These are phyloP conservation scores for Sebastes schlegelii DNA, from an alignment of 2,113 vertebrate species.

Conservation along the genomic window DNA sequence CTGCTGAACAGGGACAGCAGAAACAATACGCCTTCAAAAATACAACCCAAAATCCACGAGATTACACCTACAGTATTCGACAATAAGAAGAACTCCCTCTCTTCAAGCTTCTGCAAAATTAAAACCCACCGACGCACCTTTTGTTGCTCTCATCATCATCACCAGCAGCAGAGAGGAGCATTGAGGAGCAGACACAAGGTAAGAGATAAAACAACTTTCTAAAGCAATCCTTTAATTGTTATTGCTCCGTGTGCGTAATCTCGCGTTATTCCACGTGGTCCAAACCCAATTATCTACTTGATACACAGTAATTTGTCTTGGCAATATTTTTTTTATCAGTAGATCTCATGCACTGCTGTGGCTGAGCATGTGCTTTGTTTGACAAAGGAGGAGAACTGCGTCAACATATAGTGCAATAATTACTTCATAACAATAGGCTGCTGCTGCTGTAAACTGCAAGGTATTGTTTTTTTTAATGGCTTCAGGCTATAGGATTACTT, in stretches of 20 bases:
- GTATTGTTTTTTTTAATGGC: neutral
- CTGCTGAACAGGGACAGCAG: neutral
- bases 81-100: neutral
- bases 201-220: conserved; percentile 58
- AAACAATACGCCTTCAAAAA: neutral
- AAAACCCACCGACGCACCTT: conserved; percentile 1
- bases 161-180: conserved; percentile 1
- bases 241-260: neutral
- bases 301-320: rapidly evolving
- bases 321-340: neutral
- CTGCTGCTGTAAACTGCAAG: neutral
- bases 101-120: conserved; percentile 2
- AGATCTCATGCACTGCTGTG: neutral
- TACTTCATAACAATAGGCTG: neutral
- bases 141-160: conserved; percentile 1
- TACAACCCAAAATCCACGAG: neutral
- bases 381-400: conserved; percentile 9
- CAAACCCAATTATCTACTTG: neutral
- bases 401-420: neutral
- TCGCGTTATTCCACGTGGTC: conserved; percentile 3
- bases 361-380: conserved; percentile 4
- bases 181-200: conserved; percentile 41
- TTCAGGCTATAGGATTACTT: neutral
- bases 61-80: neutral
- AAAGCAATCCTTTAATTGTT: neutral